These are phyloP conservation scores for Poliocrania exsul DNA, from an alignment of 2,797 vertebrate genomes.

Conservation along the genomic window DNA sequence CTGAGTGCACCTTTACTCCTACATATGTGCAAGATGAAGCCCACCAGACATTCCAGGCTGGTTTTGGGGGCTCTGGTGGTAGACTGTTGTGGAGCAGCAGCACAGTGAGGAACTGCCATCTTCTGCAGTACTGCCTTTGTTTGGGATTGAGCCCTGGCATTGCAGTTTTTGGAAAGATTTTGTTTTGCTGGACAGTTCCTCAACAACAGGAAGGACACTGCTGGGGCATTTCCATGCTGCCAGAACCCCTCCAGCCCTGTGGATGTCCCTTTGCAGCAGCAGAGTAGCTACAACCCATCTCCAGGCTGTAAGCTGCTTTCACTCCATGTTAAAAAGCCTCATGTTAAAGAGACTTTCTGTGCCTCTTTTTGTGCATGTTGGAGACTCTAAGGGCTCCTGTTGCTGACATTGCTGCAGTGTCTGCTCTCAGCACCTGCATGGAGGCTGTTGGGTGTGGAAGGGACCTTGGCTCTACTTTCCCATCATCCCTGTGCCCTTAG, in stretches of 20 bases:
- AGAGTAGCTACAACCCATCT: not conserved
- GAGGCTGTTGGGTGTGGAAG: not conserved
- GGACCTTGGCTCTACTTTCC: not conserved
- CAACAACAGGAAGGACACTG: not conserved
- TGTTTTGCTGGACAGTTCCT: slow-evolving; percentile 52
- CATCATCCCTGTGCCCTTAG: not conserved
- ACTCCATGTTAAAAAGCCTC: not conserved
- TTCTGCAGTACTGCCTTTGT: not conserved
- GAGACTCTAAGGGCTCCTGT: not conserved
- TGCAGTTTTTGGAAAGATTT: not conserved
- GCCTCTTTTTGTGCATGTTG: not conserved
- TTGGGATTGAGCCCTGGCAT: not conserved
- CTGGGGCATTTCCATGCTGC: not conserved
- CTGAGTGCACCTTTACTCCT: not conserved
- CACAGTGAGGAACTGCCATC: not conserved
- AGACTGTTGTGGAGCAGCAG: not conserved
- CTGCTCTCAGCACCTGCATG: not conserved
- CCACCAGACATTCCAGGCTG: not conserved
- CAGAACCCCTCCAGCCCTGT: not conserved
- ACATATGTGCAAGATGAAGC: fast-evolving
- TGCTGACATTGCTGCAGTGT: not conserved
- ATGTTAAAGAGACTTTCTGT: not conserved
- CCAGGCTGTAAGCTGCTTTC: not conserved
- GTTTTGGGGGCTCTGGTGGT: not conserved
- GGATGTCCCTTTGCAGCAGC: not conserved